Conservation (phyloP, 2,797 vertebrate species). For the Gallinago nigripennis region DNA sequence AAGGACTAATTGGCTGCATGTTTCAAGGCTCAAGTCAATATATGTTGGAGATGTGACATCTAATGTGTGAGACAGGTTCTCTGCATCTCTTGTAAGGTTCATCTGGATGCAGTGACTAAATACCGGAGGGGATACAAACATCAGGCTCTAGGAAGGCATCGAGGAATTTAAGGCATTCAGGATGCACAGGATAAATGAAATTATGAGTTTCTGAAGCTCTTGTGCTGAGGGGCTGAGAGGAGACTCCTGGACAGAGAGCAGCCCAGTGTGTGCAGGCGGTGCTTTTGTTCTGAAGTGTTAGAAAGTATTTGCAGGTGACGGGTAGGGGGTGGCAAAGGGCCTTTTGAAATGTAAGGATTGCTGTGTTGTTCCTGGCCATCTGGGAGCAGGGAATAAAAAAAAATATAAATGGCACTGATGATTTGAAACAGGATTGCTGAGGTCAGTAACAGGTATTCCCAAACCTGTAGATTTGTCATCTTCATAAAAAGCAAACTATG, state of each 20-base stretch:
- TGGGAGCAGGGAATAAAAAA: not conserved
- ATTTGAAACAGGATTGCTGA: not conserved
- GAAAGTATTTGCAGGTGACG: not conserved
- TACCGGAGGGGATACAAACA: rapidly evolving
- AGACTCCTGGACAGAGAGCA: not conserved
- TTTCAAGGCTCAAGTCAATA: not conserved
- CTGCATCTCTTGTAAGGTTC: rapidly evolving
- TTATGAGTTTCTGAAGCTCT: not conserved
- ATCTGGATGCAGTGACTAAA: not conserved
- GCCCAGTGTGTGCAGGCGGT: not conserved
- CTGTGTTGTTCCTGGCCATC: not conserved
- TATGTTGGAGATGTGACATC: not conserved
- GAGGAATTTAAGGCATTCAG: not conserved
- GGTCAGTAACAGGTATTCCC: not conserved
- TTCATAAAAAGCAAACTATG: not conserved
- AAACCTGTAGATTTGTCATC: not conserved
- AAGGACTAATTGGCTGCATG: not conserved
- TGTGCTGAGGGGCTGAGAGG: not conserved
- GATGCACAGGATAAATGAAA: not conserved
- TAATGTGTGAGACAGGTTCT: rapidly evolving
- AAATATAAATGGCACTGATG: not conserved
- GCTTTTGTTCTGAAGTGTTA: not conserved
- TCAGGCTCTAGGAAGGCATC: rapidly evolving
- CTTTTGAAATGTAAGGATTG: not conserved
- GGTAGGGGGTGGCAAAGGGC: not conserved